A percentile compares a stretch with the other conserved stretches of the same genome.
phyloP scores from a whole-genome alignment of 2,888 invertebrate genomes.

The Papilio protenor region DNA sequence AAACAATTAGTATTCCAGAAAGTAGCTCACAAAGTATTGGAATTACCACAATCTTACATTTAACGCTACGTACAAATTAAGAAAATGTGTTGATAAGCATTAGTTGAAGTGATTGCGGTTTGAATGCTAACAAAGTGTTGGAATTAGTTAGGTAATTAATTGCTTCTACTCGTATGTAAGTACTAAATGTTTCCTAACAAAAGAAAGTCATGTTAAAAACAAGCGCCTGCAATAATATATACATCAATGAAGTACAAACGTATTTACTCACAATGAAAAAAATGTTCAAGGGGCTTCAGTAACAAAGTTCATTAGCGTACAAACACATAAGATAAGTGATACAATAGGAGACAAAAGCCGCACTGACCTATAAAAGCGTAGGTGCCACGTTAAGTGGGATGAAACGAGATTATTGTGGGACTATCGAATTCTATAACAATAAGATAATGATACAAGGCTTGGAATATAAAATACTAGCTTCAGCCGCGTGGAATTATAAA shows the following conservation, averaged over 20 bases:
- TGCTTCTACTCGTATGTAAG: no score
- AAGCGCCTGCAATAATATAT: not conserved
- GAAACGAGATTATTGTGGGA: constrained; percentile 20
- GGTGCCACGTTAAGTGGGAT: constrained; percentile 29
- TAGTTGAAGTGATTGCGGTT: not conserved
- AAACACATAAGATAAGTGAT: constrained; percentile 36
- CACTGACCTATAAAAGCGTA: constrained; percentile 33
- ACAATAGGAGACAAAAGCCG: constrained; percentile 36
- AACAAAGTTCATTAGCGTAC: constrained; percentile 15
- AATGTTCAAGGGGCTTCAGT: constrained; percentile 10
- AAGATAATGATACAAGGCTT: not conserved
- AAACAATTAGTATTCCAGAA: not conserved
- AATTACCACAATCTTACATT: not conserved
- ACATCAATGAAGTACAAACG: not conserved
- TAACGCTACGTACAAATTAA: not conserved
- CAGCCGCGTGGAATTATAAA: no score
- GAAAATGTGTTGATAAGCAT: not conserved
- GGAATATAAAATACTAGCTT: not conserved
- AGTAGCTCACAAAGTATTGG: not conserved
- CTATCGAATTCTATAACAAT: constrained; percentile 25
- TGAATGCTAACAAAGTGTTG: not conserved
- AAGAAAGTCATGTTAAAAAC: not conserved
- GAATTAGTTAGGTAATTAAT: no score
- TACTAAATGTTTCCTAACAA: no score
- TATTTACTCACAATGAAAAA: not conserved